Evolutionary conservation across 2,797 vertebrate species (phyloP).

Genomic region (Urocyon cinereoargenteus): DNA sequence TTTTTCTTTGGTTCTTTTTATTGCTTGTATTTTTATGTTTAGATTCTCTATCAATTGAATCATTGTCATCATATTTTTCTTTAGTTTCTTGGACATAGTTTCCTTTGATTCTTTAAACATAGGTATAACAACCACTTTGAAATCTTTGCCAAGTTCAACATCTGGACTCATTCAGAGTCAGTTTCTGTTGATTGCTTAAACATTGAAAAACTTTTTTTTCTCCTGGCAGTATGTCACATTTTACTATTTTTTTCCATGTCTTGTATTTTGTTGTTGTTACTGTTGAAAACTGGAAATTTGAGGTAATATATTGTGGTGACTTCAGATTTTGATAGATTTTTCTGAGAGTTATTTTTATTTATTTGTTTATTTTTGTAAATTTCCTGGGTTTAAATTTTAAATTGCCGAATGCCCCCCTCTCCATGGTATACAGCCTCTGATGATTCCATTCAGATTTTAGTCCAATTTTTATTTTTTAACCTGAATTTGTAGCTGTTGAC

Average conservation of each 20-base stretch:
- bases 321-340: neutral
- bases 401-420: neutral
- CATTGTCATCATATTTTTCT: constrained; percentile 45
- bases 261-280: neutral
- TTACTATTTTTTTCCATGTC: neutral
- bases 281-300: neutral
- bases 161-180: constrained; percentile 8
- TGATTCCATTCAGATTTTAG: neutral
- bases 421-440: neutral
- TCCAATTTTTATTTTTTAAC: neutral
- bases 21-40: neutral
- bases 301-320: neutral
- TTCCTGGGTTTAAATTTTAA: neutral
- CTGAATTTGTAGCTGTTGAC: neutral
- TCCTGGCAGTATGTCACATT: neutral
- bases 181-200: constrained; percentile 11
- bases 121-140: constrained; percentile 20
- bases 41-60: neutral
- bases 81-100: constrained; percentile 47
- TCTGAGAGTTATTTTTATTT: neutral
- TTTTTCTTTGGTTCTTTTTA: neutral
- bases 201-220: neutral
- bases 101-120: constrained; percentile 28
- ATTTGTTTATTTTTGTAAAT: neutral
- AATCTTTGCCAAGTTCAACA: constrained; percentile 31